These are phyloP conservation scores for Haliclona indistincta DNA, from an alignment of 37 sponge, comb jelly and placozoan species.

Conservation along the genomic window DNA sequence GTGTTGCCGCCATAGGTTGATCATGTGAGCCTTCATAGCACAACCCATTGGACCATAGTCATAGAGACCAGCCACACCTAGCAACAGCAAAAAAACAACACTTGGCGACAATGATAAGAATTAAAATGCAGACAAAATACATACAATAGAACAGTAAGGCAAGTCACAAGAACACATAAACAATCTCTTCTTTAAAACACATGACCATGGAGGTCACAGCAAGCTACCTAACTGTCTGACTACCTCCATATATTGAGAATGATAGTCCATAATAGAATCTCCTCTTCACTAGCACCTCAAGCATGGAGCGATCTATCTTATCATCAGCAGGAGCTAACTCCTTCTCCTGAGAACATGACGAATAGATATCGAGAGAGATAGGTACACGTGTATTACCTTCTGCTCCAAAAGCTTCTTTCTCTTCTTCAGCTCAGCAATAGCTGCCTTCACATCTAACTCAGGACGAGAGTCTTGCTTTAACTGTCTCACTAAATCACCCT, in stretches of 20 bases:
- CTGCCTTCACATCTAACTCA: conserved; percentile 63
- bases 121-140: background rate
- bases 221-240: too few species aligned
- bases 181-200: background rate
- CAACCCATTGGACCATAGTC: conserved; percentile 97
- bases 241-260: conserved; percentile 93
- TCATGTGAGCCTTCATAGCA: conserved; percentile 90
- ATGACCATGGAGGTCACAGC: background rate
- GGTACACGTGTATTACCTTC: conserved; percentile 26
- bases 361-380: background rate
- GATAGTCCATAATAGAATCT: conserved; percentile 88
- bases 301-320: conserved; percentile 67
- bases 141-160: too few species aligned
- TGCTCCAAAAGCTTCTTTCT: conserved; percentile 81
- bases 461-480: conserved; percentile 66
- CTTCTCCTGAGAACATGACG: conserved; percentile 45
- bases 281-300: conserved; percentile 89
- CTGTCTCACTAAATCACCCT: conserved; percentile 71
- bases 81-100: conserved; percentile 35
- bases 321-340: conserved; percentile 53
- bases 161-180: background rate
- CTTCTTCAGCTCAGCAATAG: conserved; percentile 74
- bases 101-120: background rate
- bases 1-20: conserved; percentile 89
- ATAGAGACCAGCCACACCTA: conserved; percentile 93